Percentiles rank a stretch among this genome's conserved stretches.
phyloP scores from a whole-genome alignment of 2,113 vertebrate genomes.

The Cepphus grylle region DNA sequence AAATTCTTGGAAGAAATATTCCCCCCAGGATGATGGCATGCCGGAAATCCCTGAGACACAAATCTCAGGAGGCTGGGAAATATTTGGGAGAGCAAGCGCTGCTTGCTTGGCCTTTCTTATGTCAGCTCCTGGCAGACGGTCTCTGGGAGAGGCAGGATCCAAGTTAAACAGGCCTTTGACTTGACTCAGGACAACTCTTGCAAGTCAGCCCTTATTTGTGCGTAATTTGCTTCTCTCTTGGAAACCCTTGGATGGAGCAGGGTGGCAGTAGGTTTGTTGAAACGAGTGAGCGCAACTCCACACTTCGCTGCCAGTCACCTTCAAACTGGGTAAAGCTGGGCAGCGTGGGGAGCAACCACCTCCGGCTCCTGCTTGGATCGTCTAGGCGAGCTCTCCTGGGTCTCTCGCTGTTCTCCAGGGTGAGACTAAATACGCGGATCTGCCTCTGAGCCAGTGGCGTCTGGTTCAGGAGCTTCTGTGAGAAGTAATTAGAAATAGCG shows the following conservation, averaged over 20 bases:
- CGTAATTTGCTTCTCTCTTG: not conserved
- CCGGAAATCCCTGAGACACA: not conserved
- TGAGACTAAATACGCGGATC: not conserved
- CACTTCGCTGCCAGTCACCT: fast-evolving
- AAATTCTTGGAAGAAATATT: not conserved
- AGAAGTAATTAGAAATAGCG: fast-evolving
- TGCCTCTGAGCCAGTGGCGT: not conserved
- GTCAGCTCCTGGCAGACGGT: not conserved
- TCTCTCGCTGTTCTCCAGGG: not conserved
- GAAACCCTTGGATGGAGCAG: not conserved
- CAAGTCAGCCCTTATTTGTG: not conserved
- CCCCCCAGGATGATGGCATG: not conserved
- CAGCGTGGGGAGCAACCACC: not conserved
- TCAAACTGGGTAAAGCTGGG: not conserved
- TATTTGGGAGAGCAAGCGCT: not conserved
- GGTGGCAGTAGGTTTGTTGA: not conserved
- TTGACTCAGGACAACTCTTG: not conserved
- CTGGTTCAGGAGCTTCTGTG: not conserved
- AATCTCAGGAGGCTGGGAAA: not conserved
- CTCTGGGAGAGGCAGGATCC: not conserved
- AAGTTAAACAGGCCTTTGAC: not conserved
- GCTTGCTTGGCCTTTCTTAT: not conserved
- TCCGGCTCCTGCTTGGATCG: not conserved
- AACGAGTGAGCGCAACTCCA: not conserved
- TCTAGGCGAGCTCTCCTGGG: not conserved